phyloP scores from a whole-genome alignment of 1,140 invertebrate species.

The Aphidius ervi region DNA sequence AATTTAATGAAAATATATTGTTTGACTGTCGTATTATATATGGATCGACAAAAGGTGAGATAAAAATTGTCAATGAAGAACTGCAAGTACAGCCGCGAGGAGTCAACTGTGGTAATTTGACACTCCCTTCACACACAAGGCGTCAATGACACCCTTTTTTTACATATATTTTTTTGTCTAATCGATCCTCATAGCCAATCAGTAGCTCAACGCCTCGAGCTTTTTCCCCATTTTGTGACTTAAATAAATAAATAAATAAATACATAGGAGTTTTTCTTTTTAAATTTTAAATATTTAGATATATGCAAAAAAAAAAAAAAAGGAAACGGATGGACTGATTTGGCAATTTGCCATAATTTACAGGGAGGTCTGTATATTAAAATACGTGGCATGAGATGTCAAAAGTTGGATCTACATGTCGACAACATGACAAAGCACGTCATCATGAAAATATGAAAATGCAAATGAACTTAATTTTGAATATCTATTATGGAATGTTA shows the following conservation, averaged over 20 bases:
- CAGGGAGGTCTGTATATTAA: slow-evolving; percentile 17
- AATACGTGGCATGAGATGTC: slow-evolving; percentile 13
- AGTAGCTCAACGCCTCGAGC: slow-evolving; percentile 12
- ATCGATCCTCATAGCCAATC: slow-evolving; percentile 18
- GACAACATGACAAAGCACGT: slow-evolving; percentile 2
- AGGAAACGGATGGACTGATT: slow-evolving; percentile 2
- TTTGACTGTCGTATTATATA: too few species aligned
- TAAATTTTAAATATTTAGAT: not conserved
- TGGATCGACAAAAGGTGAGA: slow-evolving; percentile 19
- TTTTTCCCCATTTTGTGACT: slow-evolving; percentile 25
- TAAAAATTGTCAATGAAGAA: slow-evolving; percentile 49
- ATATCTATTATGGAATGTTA: not conserved
- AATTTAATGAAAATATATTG: not conserved
- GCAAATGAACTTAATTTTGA: not conserved
- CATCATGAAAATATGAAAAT: slow-evolving; percentile 1
- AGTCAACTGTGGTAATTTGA: slow-evolving; percentile 30
- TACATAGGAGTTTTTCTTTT: not conserved
- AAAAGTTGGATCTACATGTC: slow-evolving; percentile 17
- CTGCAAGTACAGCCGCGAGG: slow-evolving; percentile 42
- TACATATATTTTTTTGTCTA: slow-evolving; percentile 6
- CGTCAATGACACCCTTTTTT: slow-evolving; percentile 42
- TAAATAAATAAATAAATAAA: not conserved
- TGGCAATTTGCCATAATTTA: slow-evolving; percentile 12
- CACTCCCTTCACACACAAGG: slow-evolving; percentile 29
- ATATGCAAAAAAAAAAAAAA: not conserved